Evolutionary conservation across 2,888 invertebrate genomes (phyloP).

Genomic region (Acanthosoma haemorrhoidale): DNA sequence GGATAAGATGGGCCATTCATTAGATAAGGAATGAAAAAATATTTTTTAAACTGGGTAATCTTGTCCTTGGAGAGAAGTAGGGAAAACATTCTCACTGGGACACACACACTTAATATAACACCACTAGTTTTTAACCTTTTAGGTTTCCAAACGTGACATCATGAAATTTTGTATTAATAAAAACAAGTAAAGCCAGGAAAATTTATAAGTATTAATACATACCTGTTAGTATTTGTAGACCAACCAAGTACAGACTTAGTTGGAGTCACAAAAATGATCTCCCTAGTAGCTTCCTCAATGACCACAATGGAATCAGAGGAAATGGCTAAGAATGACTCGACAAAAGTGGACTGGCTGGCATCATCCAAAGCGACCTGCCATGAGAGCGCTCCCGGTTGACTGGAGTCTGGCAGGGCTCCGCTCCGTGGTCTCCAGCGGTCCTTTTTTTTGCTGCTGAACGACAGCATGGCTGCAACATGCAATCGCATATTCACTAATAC

Average conservation of each 20-base stretch:
- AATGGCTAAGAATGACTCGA: constrained; percentile 79
- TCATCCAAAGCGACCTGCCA: constrained; percentile 74
- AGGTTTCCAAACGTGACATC: too few relatives aligned
- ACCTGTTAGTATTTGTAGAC: constrained; percentile 58
- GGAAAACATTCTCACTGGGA: too few relatives aligned
- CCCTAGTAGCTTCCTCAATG: constrained; percentile 74
- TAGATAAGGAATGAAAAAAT: too few relatives aligned
- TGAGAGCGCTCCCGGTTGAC: constrained; percentile 70
- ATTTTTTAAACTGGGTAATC: too few relatives aligned
- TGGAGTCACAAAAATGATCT: constrained; percentile 80
- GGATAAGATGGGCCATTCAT: too few relatives aligned
- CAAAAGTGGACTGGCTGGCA: constrained; percentile 58
- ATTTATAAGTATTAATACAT: constrained; percentile 30
- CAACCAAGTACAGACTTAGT: constrained; percentile 73
- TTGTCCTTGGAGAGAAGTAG: too few relatives aligned
- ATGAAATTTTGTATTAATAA: too few relatives aligned
- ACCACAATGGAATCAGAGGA: constrained; percentile 82
- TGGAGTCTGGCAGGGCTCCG: constrained; percentile 62
- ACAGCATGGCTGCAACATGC: constrained; percentile 65
- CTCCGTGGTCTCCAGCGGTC: constrained; percentile 63
- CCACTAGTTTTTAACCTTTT: too few relatives aligned
- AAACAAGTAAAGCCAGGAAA: too few relatives aligned
- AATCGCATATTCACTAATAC: too few relatives aligned
- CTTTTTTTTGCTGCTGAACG: constrained; percentile 69
- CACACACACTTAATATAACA: too few relatives aligned